Conservation (phyloP, 2,797 vertebrate species). For the Spinus olivaceus region DNA sequence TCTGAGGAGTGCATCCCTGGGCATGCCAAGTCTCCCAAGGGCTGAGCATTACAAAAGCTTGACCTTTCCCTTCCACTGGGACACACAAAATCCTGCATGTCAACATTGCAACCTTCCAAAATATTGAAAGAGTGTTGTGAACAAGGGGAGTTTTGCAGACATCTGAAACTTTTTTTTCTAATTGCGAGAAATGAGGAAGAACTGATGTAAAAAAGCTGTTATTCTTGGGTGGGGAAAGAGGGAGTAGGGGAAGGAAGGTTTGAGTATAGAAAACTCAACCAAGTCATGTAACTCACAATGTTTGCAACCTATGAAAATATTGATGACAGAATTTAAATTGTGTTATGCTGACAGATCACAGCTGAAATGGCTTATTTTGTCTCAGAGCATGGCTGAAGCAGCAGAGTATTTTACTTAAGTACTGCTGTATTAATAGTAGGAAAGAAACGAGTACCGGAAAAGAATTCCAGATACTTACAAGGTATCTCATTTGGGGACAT, state of each 20-base stretch:
- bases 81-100: background rate
- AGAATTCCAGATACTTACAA: background rate
- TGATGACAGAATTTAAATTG: background rate
- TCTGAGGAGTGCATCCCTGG: background rate
- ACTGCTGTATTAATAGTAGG: background rate
- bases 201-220: background rate
- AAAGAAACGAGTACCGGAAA: background rate
- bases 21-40: background rate
- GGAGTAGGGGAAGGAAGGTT: background rate
- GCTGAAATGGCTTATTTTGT: background rate
- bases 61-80: background rate
- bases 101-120: background rate
- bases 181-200: background rate
- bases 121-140: background rate
- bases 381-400: background rate
- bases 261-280: constrained; percentile 2
- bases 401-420: background rate
- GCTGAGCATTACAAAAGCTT: rapidly evolving
- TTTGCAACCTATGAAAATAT: constrained; percentile 30
- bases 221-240: background rate
- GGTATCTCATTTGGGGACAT: background rate
- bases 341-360: background rate
- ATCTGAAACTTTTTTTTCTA: background rate
- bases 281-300: background rate
- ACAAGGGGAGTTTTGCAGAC: background rate